Evolutionary conservation across 2,888 invertebrate genomes (phyloP), one percentile per base, ranked within the genome.

Genomic region (Acronicta alni): DNA sequence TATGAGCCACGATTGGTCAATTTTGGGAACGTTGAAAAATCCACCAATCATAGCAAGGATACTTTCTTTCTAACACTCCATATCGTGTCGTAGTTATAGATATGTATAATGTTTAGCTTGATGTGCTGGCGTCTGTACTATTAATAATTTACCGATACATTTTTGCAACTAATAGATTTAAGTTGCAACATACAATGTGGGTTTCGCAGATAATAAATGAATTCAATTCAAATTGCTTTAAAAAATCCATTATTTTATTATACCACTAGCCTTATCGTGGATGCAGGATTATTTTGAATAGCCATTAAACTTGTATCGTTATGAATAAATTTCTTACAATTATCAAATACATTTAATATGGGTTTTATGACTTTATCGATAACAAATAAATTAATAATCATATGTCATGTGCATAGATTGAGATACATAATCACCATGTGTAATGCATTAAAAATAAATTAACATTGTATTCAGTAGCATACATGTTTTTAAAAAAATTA

Each of bases 371-470:
- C 45, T 32, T 38, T 52, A 60, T 66, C 57, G 70, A 62, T 72
- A 59, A 64, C 48, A 57, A 30, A 18, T 64, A 65, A 72, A 64
- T 48, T 58, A 30, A 18, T 64, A 65, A 72, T 59, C 37, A 47
- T 73, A 61, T 72, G 55, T 57, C 68, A 61, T 72, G 55, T 57
- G 45, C 56, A 59, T 68, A 72, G 52, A 64, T 57, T 23, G 23
- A 7, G 23, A 8, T 39, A 26, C n/a, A 46, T 49, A 53, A 56
- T 12, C 5, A 20, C 18, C 3, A 26, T 32, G 23, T 32, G 46
- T 17, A 26, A 52, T 16, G 38, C 8, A 35, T 62, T 41, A 14
- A 48, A 41, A 51, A 47, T 56, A 46, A 30, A 1, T 1, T 4
- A 32, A 17, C 52, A 16, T 2, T 23, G 15, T 42, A 18, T 32